Conservation (phyloP, 1,140 invertebrate genomes). For the Diabrotica virgifera region DNA sequence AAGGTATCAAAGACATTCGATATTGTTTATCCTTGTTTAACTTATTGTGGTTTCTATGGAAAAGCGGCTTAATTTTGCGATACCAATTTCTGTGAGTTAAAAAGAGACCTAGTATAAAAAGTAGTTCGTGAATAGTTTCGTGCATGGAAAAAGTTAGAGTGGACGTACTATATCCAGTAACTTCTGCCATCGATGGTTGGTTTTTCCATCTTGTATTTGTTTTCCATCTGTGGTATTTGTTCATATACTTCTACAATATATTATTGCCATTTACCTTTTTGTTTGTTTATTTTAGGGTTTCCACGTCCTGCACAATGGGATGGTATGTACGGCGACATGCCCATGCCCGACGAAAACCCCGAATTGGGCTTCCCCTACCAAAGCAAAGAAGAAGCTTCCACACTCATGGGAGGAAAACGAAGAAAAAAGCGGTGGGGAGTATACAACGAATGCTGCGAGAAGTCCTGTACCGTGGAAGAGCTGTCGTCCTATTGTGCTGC, state of each 20-base stretch:
- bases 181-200: too few relatives aligned
- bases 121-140: too few relatives aligned
- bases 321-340: not conserved
- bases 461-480: constrained; percentile 46
- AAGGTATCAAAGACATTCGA: too few relatives aligned
- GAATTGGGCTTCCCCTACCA: constrained; percentile 26
- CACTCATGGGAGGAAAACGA: constrained; percentile 31
- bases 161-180: too few relatives aligned
- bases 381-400: constrained; percentile 21
- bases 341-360: not conserved
- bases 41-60: too few relatives aligned
- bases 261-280: not conserved
- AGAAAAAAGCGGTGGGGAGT: constrained; percentile 33
- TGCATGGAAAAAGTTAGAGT: too few relatives aligned
- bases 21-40: too few relatives aligned
- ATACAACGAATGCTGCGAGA: constrained; percentile 49
- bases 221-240: not conserved
- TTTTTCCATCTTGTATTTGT: too few relatives aligned
- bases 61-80: too few relatives aligned
- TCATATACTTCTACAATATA: not conserved
- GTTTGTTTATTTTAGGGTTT: not conserved
- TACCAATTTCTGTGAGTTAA: too few relatives aligned
- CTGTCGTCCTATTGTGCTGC: constrained; percentile 31
- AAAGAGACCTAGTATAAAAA: too few relatives aligned
- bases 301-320: not conserved